Percentiles rank a stretch among this genome's conserved stretches.
Conservation (phyloP, 2,113 vertebrate genomes). For the Nanorana parkeri region DNA sequence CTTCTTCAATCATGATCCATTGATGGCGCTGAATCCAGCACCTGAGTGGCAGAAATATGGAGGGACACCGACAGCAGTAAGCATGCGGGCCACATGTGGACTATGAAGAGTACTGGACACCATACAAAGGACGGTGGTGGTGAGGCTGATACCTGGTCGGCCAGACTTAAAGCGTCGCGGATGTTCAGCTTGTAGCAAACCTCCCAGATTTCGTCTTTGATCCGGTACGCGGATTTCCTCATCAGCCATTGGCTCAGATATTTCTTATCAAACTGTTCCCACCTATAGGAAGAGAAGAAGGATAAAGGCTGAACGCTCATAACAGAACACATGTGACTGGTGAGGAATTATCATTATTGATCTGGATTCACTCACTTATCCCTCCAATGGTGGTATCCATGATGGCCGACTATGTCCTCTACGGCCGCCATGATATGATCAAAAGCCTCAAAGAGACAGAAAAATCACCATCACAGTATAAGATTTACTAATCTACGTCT, state of each 20-base stretch:
- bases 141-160: constrained; percentile 82
- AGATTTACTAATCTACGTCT: too few species aligned
- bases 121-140: too few species aligned
- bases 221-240: constrained; percentile 89
- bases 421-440: constrained; percentile 96
- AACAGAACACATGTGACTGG: too few species aligned
- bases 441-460: constrained; percentile 82
- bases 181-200: constrained; percentile 98
- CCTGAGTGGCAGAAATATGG: too few species aligned
- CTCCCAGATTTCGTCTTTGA: constrained; percentile 94
- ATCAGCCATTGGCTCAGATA: constrained; percentile 93
- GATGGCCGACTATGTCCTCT: constrained; percentile 94
- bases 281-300: constrained; percentile 72
- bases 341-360: too few species aligned
- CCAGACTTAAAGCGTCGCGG: constrained; percentile 93
- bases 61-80: too few species aligned
- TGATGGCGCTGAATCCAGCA: too few species aligned
- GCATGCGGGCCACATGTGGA: too few species aligned
- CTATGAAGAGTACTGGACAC: too few species aligned
- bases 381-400: constrained; percentile 96
- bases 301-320: neutral
- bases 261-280: constrained; percentile 97
- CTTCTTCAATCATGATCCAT: too few species aligned
- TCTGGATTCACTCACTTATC: constrained; percentile 83
- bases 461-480: neutral